Conservation (phyloP, 2,888 invertebrate genomes). For the Diaprepes abbreviatus region DNA sequence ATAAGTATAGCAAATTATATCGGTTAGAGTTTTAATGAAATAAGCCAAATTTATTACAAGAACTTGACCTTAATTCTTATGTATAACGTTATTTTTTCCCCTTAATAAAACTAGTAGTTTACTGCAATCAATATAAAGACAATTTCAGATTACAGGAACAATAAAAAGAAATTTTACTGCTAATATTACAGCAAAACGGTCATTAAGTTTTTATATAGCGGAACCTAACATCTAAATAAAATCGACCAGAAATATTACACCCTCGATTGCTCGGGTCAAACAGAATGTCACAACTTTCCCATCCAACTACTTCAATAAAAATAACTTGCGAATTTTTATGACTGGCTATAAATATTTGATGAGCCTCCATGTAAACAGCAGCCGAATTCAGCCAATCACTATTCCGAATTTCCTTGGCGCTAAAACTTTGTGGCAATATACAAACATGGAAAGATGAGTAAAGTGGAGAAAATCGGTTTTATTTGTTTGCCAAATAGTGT, state of each 20-base stretch:
- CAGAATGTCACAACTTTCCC: constrained; percentile 18
- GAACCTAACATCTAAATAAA: constrained; percentile 10
- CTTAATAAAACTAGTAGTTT: no score
- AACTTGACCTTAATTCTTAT: no score
- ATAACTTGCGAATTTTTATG: constrained; percentile 33
- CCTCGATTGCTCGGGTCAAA: constrained; percentile 11
- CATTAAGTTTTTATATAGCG: constrained; percentile 2
- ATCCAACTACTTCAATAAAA: constrained; percentile 27
- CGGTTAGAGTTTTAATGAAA: no score
- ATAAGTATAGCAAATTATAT: no score
- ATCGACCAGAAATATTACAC: constrained; percentile 9
- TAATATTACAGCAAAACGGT: background rate
- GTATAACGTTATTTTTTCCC: no score
- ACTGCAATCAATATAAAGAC: background rate
- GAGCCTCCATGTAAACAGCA: constrained; percentile 25
- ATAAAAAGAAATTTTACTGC: constrained; percentile 6
- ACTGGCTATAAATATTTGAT: constrained; percentile 34
- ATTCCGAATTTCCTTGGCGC: constrained; percentile 6
- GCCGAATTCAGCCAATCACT: constrained; percentile 19
- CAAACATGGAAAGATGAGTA: constrained; percentile 21
- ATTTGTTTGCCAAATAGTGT: constrained; percentile 14
- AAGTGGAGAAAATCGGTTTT: constrained; percentile 25
- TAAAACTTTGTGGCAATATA: constrained; percentile 26
- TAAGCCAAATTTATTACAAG: no score
- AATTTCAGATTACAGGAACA: background rate